These are phyloP conservation scores for Indicator maculatus DNA, from an alignment of 2,113 vertebrate species.

Conservation along the genomic window DNA sequence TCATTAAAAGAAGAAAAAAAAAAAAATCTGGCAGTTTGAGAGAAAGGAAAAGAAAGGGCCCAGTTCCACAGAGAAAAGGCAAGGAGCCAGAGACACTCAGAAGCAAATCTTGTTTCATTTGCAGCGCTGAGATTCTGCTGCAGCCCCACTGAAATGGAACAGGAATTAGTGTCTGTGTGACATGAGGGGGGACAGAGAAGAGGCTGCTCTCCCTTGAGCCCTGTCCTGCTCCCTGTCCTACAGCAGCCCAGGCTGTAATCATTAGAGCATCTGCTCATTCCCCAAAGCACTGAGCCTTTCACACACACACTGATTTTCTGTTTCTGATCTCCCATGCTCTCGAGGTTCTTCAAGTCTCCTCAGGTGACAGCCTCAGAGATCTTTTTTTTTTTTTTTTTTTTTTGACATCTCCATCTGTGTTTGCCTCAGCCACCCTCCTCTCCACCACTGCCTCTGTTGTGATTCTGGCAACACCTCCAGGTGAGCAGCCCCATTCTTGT, in stretches of 20 bases:
- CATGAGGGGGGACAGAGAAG: accelerated
- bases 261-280: neutral
- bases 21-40: neutral
- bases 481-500: accelerated
- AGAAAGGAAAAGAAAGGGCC: neutral
- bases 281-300: neutral
- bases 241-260: neutral
- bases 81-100: constrained; percentile 5
- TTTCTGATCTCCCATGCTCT: neutral
- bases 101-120: neutral
- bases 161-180: neutral
- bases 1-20: neutral
- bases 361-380: neutral
- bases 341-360: neutral
- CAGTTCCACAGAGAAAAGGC: neutral
- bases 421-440: neutral
- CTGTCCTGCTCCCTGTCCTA: neutral
- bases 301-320: neutral
- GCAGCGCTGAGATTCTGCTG: neutral
- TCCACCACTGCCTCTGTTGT: neutral
- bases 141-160: neutral
- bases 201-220: neutral
- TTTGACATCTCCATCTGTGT: neutral
- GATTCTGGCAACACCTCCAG: neutral
- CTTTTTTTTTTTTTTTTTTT: accelerated